Evolutionary conservation across 2,797 vertebrate species (phyloP).

Genomic region (Alauda arvensis): DNA sequence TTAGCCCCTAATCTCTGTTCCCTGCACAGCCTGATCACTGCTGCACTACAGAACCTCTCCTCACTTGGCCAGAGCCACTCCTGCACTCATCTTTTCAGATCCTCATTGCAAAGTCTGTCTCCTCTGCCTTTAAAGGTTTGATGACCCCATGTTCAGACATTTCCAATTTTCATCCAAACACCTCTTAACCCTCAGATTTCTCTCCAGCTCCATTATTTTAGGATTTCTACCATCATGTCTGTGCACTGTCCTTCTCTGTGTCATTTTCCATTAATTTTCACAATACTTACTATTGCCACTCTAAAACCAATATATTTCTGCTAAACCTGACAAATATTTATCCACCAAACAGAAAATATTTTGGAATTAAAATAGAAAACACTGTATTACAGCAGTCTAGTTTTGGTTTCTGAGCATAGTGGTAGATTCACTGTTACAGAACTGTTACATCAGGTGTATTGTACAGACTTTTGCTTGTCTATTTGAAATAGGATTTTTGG

Average conservation of each 20-base stretch:
- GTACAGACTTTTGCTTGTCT: neutral
- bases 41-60: neutral
- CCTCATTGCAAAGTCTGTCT: neutral
- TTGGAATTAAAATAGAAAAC: neutral
- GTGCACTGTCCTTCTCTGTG: neutral
- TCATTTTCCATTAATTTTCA: neutral
- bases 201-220: neutral
- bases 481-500: neutral
- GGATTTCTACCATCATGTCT: neutral
- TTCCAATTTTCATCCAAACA: neutral
- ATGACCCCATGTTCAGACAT: neutral
- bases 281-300: neutral
- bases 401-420: neutral
- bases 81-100: neutral
- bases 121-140: neutral
- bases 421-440: neutral
- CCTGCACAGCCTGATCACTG: neutral
- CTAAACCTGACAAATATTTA: neutral
- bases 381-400: neutral
- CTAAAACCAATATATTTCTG: neutral
- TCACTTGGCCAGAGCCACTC: neutral
- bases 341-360: neutral
- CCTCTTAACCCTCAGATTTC: neutral
- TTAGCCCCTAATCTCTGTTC: neutral
- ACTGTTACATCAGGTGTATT: neutral